phyloP scores from a whole-genome alignment of 2,888 invertebrate species.

The Heliconius charithonia region DNA sequence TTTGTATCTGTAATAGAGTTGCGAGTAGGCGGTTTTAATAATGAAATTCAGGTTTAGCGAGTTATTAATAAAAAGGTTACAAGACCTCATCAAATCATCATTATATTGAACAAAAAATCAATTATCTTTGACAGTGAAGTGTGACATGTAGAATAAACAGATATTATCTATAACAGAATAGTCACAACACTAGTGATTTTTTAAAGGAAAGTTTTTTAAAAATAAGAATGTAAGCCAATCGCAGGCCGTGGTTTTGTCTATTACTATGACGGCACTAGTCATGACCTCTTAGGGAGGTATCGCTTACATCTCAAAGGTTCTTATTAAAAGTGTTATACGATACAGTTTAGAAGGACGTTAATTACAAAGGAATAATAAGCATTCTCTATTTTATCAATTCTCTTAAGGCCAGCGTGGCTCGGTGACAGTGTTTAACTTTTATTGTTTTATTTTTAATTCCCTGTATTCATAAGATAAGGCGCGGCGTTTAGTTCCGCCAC shows the following conservation, averaged over 20 bases:
- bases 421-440: neutral
- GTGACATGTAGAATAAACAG: neutral
- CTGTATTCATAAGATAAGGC: neutral
- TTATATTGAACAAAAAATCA: neutral
- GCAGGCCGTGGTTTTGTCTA: neutral
- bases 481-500: too few relatives aligned
- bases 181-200: too few relatives aligned
- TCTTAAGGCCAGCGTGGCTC: too few relatives aligned
- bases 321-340: conserved; percentile 7
- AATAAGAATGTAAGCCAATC: too few relatives aligned
- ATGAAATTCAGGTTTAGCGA: neutral
- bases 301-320: neutral
- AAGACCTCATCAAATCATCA: neutral
- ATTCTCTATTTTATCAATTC: neutral
- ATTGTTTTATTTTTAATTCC: neutral
- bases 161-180: neutral
- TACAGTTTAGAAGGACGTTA: conserved; percentile 4
- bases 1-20: neutral
- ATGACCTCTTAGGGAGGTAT: neutral
- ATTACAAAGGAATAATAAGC: neutral
- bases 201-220: too few relatives aligned
- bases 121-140: neutral
- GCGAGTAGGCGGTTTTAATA: neutral
- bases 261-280: neutral
- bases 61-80: conserved; percentile 1